Conservation (phyloP, 1,140 invertebrate genomes). For the Palaemon carinicauda region DNA sequence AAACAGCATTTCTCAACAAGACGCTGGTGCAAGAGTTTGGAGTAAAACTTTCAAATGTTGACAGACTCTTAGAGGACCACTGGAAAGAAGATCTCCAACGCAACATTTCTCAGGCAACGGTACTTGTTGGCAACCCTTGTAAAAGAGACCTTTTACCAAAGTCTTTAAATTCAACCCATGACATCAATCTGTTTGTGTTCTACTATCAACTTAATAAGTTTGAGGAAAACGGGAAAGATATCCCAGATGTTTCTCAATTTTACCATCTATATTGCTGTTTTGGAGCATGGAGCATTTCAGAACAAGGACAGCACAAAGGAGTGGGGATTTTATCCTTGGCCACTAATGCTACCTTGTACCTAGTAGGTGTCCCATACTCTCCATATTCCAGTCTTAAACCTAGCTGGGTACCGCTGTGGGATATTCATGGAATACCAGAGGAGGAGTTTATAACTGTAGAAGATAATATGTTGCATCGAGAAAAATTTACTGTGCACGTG, state of each 20-base stretch:
- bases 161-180: neutral
- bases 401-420: neutral
- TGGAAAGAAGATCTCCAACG: too few relatives aligned
- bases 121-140: conserved; percentile 20
- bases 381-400: conserved; percentile 19
- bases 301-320: conserved; percentile 44
- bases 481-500: too few relatives aligned
- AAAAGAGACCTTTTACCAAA: neutral
- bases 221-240: neutral
- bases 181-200: neutral
- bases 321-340: neutral
- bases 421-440: conserved; percentile 11
- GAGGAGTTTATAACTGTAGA: neutral
- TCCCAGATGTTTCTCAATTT: conserved; percentile 12
- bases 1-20: conserved; percentile 5
- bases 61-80: too few relatives aligned
- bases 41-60: neutral
- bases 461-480: neutral
- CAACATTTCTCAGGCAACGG: neutral
- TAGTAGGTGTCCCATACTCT: conserved; percentile 41
- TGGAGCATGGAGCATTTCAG: conserved; percentile 28
- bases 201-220: conserved; percentile 20
- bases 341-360: neutral
- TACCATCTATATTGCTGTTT: neutral
- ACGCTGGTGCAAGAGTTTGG: neutral